Evolutionary conservation across 1,140 invertebrate genomes (phyloP).

Genomic region (Metaphire vulgaris): DNA sequence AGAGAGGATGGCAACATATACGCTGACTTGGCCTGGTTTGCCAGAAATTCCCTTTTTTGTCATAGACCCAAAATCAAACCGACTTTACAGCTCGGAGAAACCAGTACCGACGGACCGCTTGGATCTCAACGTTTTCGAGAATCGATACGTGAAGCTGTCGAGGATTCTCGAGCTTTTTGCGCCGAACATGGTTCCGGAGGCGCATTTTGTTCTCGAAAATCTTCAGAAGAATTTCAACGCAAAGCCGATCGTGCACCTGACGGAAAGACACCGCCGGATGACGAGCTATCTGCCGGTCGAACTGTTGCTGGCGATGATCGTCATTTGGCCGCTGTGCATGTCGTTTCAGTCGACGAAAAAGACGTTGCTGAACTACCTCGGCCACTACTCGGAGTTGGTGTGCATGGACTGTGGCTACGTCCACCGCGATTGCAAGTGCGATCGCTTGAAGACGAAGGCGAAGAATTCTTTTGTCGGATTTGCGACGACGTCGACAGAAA

Average conservation of each 20-base stretch:
- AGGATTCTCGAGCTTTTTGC: conserved; percentile 12
- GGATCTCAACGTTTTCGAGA: conserved; percentile 21
- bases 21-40: conserved; percentile 25
- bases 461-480: background rate
- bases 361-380: conserved; percentile 4
- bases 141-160: conserved; percentile 25
- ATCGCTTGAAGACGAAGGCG: background rate
- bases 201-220: background rate
- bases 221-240: conserved; percentile 11
- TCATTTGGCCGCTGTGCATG: conserved; percentile 4
- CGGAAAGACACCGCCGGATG: background rate
- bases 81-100: conserved; percentile 13
- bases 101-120: conserved; percentile 11
- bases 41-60: conserved; percentile 11
- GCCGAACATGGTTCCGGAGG: background rate
- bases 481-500: background rate
- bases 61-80: conserved; percentile 19
- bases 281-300: conserved; percentile 12
- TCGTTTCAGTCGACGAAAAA: background rate
- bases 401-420: conserved; percentile 11
- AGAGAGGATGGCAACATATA: conserved; percentile 17
- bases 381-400: background rate
- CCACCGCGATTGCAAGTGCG: conserved; percentile 13
- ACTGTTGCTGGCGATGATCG: conserved; percentile 2
- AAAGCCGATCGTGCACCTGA: background rate